Percentiles rank a stretch among this genome's conserved stretches.
phyloP scores from a whole-genome alignment of 64 coral and sea anemone genomes.

The Montipora sp. region DNA sequence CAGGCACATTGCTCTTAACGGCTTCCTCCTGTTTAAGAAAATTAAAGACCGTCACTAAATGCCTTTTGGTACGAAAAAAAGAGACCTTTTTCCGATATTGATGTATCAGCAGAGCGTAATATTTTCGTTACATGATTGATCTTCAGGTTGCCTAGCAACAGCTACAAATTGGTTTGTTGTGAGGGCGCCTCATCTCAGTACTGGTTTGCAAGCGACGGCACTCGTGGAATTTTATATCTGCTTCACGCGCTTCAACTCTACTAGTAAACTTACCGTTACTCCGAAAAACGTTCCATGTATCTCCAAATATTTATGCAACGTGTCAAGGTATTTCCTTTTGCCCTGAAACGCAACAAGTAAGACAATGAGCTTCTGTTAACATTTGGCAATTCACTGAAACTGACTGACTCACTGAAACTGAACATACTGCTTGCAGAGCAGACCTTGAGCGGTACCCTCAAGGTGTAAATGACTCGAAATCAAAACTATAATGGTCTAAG shows the following conservation, averaged over 20 bases:
- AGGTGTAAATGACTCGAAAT: too few species aligned
- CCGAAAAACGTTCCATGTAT: conserved; percentile 74
- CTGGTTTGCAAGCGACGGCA: too few species aligned
- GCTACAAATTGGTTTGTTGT: too few species aligned
- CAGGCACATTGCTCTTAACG: conserved; percentile 46
- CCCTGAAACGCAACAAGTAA: conserved; percentile 15
- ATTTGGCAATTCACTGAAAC: background rate
- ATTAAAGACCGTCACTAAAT: background rate
- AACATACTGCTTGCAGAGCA: background rate
- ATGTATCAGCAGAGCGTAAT: background rate
- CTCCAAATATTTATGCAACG: conserved; percentile 72
- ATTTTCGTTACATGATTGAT: background rate
- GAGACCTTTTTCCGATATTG: too few species aligned
- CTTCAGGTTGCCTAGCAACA: background rate
- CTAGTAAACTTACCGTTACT: background rate
- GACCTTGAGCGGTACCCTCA: too few species aligned
- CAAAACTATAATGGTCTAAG: too few species aligned
- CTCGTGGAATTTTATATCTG: too few species aligned
- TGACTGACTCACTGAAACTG: background rate
- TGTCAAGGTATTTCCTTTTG: conserved; percentile 70
- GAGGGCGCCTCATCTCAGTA: too few species aligned
- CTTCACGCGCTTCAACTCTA: too few species aligned
- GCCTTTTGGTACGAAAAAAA: too few species aligned
- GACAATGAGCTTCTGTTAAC: background rate
- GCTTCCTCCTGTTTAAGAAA: conserved; percentile 40